Base-by-base conservation (phyloP, 92 coral and sea anemone species). In the Actinernus sp. region DNA sequence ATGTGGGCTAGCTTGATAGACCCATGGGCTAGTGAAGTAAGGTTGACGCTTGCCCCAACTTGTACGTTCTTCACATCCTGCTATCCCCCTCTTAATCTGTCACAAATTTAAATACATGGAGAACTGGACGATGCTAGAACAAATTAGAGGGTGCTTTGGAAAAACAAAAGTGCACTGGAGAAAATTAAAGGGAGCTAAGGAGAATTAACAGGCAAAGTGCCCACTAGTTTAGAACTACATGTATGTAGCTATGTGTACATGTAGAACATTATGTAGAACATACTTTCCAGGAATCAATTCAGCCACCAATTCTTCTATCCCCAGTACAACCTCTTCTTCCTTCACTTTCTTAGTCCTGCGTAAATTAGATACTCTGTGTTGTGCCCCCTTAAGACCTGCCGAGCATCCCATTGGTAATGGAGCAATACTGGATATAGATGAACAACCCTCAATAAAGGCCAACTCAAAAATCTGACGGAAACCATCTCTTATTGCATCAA, bases 241-340 rank as follows among this genome's bases (percentile, higher is more conserved):
- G 11, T 13, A 30, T 4, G 0, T 26, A 58, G 19, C 16, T 21
- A 17, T 26, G 4, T 24, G 7, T 36, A 25, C 37, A 17, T 9
- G 26, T 24, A 20, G 30, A n/a, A n/a, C n/a, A n/a, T n/a, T n/a
- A n/a, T n/a, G n/a, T n/a, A n/a, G n/a, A n/a, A 68, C 98, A 67
- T 53, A 94, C 98, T 83, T 94, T 76, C 89, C 95, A 44, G 98
- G 98, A 26, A 94, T 71, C 13, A 94, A 54, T 65, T 94, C 98
- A 24, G 92, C 90, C 26, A 94, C 60, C 61, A 94, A 82, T 55
- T 94, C 98, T 49, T 94, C 97, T 19, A 91, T 68, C 8, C 95
- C 98, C 27, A 91, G 32, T 21, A 91, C 72, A 32, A 87, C 82
- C n/a, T 87, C 86, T 3, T 67, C 83, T 23, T 76, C 97, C 28